Evolutionary conservation across 1,140 invertebrate genomes (phyloP).

Genomic region (Brachionus angularis): DNA sequence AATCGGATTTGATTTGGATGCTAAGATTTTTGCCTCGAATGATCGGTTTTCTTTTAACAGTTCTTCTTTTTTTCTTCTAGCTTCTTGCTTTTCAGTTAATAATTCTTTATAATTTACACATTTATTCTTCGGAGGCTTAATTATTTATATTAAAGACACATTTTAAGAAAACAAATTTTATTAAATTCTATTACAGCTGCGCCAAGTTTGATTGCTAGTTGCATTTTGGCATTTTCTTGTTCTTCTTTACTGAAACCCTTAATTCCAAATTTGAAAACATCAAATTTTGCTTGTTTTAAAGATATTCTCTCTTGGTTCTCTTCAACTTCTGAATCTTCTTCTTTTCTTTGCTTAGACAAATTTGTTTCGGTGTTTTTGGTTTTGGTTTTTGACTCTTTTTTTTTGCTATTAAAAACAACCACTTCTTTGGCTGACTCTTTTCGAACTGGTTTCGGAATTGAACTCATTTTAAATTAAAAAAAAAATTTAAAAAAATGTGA

Average conservation of each 20-base stretch:
- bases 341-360: too few species aligned
- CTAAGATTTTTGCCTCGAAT: neutral
- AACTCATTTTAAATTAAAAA: too few species aligned
- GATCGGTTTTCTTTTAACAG: neutral
- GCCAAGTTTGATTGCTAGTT: slow-evolving; percentile 25
- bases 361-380: too few species aligned
- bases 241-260: slow-evolving; percentile 37
- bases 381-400: too few species aligned
- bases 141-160: neutral
- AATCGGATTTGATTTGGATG: neutral
- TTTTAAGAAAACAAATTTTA: neutral
- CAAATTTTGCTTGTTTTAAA: slow-evolving; percentile 35
- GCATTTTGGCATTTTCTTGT: slow-evolving; percentile 29
- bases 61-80: neutral
- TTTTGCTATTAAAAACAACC: too few species aligned
- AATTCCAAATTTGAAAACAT: slow-evolving; percentile 41
- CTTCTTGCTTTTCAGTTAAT: neutral
- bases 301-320: neutral
- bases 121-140: slow-evolving; percentile 18
- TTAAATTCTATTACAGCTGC: neutral
- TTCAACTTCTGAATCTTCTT: too few species aligned
- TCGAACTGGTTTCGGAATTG: too few species aligned
- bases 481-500: too few species aligned
- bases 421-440: too few species aligned
- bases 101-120: slow-evolving; percentile 30